Evolutionary conservation across 2,888 invertebrate genomes (phyloP), one percentile per base, ranked within the genome.

Genomic region (Eupithecia subfuscata): DNA sequence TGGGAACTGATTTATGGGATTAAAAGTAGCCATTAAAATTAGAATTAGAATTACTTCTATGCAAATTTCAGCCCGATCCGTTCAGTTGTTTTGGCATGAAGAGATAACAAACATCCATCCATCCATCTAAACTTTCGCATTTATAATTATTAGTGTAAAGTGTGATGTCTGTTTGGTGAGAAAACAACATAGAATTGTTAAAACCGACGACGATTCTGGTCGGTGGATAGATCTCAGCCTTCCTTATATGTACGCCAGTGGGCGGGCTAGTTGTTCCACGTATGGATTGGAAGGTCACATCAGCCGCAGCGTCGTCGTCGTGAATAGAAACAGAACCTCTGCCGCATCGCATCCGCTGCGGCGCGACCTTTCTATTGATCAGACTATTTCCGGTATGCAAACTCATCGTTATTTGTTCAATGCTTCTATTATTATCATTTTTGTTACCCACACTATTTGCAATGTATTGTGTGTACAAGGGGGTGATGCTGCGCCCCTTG

Each of bases 361-460:
- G 60, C 25, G 60, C 60, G 60, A 60, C 60, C 60, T 25, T 60
- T 60, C 60, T 56, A 56, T 56, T 56, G 56, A 56, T 56, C 1
- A 5, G 22, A 60, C 60, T 60, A 56, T 60, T 60, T 25, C 25
- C 56, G 56, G 11, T 60, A 14, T 60, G 25, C 25, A 60, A 5
- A 60, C 22, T 60, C 22, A 60, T 60, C 60, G 60, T 60, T 60
- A 56, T 60, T 60, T 60, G 25, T 60, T 60, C 60, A 60, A 60
- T 22, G 1, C 56, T 22, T 30, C 2, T 22, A 18, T 22, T 56
- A 9, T 52, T 22, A 22, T 56, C 22, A 22, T 22, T 60, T 60
- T 5, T 6, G 56, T 25, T 25, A 60, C 60, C 60, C 5, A 25
- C 12, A 25, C 60, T 25, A 60, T 60, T 0, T 22, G 25, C 4